Evolutionary conservation across 2,888 invertebrate genomes (phyloP).

Genomic region (Polylopha cassiicola): DNA sequence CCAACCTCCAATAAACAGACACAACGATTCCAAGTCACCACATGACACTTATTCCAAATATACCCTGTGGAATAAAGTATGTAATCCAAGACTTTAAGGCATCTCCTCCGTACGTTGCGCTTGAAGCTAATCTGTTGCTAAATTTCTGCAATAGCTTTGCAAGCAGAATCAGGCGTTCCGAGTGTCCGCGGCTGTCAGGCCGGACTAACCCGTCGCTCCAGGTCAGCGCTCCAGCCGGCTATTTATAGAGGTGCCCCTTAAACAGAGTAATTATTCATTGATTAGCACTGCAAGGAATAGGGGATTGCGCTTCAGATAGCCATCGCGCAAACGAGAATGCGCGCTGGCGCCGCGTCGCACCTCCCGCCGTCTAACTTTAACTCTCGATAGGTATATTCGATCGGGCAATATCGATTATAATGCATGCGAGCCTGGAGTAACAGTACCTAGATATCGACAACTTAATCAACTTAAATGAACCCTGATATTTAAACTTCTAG

Average conservation of each 20-base stretch:
- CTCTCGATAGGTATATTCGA: conserved; percentile 1
- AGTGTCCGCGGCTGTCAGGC: conserved; percentile 72
- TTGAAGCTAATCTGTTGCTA: neutral
- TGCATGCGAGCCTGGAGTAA: conserved; percentile 1
- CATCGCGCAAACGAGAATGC: conserved; percentile 73
- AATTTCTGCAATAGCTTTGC: conserved; percentile 17
- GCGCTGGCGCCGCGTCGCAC: conserved; percentile 61
- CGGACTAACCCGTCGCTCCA: conserved; percentile 77
- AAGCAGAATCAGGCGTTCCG: conserved; percentile 38
- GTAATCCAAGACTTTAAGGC: too few species aligned
- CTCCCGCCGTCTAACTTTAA: conserved; percentile 33
- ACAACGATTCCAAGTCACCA: too few species aligned
- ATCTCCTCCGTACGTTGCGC: too few species aligned
- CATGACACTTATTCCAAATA: too few species aligned
- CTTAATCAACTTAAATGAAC: too few species aligned
- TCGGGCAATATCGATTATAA: conserved; percentile 13
- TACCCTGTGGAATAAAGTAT: too few species aligned
- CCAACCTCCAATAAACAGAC: too few species aligned
- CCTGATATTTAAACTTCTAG: too few species aligned
- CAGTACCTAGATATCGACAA: conserved; percentile 7
- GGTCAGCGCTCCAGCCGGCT: conserved; percentile 77
- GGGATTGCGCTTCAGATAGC: conserved; percentile 76
- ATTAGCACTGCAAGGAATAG: conserved; percentile 77
- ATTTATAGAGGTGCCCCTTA: conserved; percentile 77
- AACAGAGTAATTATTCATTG: conserved; percentile 78